A percentile compares a stretch with the other conserved stretches of the same genome.
phyloP scores from a whole-genome alignment of 2,888 invertebrate genomes.

The Volucella zonaria region DNA sequence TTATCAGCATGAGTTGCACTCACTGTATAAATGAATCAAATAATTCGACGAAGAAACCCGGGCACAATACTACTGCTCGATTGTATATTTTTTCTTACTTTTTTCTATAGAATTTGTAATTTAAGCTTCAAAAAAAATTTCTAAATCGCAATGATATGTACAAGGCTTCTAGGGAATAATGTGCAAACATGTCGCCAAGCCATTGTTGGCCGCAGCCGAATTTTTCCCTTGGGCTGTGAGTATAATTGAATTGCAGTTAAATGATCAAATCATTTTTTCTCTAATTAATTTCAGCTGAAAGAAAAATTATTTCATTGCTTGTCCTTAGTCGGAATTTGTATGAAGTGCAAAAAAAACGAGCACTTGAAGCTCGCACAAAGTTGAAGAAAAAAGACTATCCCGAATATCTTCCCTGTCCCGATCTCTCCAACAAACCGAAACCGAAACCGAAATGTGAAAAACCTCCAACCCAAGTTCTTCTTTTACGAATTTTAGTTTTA shows the following conservation, averaged over 20 bases:
- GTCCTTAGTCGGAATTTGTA: constrained; percentile 75
- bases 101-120: constrained; percentile 52
- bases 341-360: constrained; percentile 81
- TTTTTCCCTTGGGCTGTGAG: constrained; percentile 37
- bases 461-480: constrained; percentile 47
- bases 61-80: constrained; percentile 29
- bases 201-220: constrained; percentile 28
- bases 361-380: constrained; percentile 76
- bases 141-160: constrained; percentile 50
- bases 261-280: constrained; percentile 49
- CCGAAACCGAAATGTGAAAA: constrained; percentile 2
- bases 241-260: constrained; percentile 25
- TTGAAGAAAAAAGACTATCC: constrained; percentile 78
- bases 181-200: constrained; percentile 52
- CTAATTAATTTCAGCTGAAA: constrained; percentile 41
- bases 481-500: background rate
- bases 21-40: background rate
- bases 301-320: constrained; percentile 25
- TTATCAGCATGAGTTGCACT: too few relatives aligned
- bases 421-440: background rate
- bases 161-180: constrained; percentile 44
- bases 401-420: constrained; percentile 76
- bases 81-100: constrained; percentile 58
- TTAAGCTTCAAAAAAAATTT: constrained; percentile 43
- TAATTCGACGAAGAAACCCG: constrained; percentile 36